Base-by-base conservation (phyloP, 2,888 invertebrate species). In the Phaonia tiefii region DNA sequence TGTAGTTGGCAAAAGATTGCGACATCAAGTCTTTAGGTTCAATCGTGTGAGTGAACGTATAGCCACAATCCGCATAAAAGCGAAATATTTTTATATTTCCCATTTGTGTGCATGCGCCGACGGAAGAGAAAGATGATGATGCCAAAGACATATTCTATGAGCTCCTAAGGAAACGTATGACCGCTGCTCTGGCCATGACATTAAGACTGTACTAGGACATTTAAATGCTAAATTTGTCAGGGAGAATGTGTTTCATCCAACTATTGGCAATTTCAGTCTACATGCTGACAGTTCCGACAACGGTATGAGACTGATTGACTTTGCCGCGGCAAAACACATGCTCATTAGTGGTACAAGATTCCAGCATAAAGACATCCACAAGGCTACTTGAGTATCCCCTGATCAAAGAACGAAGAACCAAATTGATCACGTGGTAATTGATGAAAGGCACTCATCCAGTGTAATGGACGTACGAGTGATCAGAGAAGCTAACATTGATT, bases 151-250 rank as follows among this genome's bases (percentile, higher is more conserved):
- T 5, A 31, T 31, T 31, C 31, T 31, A 31, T 8, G 31, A 3
- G 4, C 31, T 5, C 31, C 8, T 31, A 8, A 31, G 8, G 31
- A 31, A 31, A 31, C 31, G 8, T 31, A 31, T 31, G 31, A 31
- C 31, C 31, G 31, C 8, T 5, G 31, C 31, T 8, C 31, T 3
- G 31, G 31, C 31, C 31, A 31, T 31, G 31, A 31, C 8, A 8
- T 70, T 11, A 81, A 78, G 31, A 75, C 75, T 8, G 60, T 79
- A 17, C 66, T 71, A 37, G 81, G 63, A 17, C 56, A 78, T 44
- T 78, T 81, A 25, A 78, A 71, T 39, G 58, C 75, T 17, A 69
- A 70, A 42, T 42, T 80, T 11, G 81, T 54, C 39, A 83, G 77
- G 49, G 75, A 71, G 42, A 46, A 46, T 31, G 46, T 65, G 58